Evolutionary conservation across 2,888 invertebrate species (phyloP), one percentile per base, ranked within the genome.

Genomic region (Latheticus oryzae): DNA sequence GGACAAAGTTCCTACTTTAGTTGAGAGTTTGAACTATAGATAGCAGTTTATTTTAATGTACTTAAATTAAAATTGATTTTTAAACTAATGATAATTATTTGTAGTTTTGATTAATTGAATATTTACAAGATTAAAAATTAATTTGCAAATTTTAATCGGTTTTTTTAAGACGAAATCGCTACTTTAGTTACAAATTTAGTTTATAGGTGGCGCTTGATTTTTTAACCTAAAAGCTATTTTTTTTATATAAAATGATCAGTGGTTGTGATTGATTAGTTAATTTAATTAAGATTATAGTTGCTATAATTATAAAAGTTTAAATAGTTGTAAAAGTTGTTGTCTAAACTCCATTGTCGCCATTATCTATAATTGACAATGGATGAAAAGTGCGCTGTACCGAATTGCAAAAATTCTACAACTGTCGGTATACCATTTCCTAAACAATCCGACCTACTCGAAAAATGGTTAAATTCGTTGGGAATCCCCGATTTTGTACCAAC

Each of bases 321-420:
- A 33, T 47, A 54, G 67, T 65, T 61, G 65, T 62, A 69, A 69
- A 43, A 42, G 23, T 2, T 24, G 9, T 1, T 24, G 33, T 33
- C 48, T 42, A 45, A 47, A 40, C 42, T 50, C 62, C 64, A 63
- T 57, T 15, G n/a, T n/a, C 45, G 55, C 59, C 63, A 63, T 57
- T 64, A 60, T 26, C 48, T 61, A 62, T 58, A 64, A 63, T 15
- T 38, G 13, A 50, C 55, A 58, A 53, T 5, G 43, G 50, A 33
- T 50, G 62, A 26, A 63, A 65, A 57, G 37, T 76, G 76, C 68
- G 70, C 74, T 64, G 74, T 76, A 47, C 73, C 73, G 35, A 70
- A 70, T 48, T 75, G 76, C 55, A 63, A 68, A 58, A 72, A 70
- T 59, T 1, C 26, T 7, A 8, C 43, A 35, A 68, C 67, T 9